A percentile compares a stretch with the other conserved stretches of the same genome.
Conservation (phyloP, 1,140 invertebrate species). For the Pseudoatta argentina region DNA sequence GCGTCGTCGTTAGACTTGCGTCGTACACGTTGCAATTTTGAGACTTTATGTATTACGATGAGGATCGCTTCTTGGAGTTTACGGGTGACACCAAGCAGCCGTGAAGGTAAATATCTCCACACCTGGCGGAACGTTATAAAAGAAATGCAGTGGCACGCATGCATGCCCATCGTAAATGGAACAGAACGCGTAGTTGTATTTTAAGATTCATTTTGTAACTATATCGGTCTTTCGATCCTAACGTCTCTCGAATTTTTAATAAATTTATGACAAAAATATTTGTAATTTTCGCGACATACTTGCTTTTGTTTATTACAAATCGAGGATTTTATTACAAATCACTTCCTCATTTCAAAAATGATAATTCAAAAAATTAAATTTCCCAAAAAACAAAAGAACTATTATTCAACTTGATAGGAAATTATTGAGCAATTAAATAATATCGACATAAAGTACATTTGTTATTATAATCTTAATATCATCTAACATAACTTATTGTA, state of each 20-base stretch:
- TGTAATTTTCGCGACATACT: not conserved
- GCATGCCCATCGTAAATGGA: not conserved
- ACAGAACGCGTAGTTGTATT: not conserved
- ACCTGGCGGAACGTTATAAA: slow-evolving; percentile 52
- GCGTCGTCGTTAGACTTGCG: slow-evolving; percentile 13
- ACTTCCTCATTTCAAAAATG: too few relatives aligned
- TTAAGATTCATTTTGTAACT: not conserved
- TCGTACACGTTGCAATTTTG: slow-evolving; percentile 48
- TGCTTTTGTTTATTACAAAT: not conserved
- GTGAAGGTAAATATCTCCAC: slow-evolving; percentile 47
- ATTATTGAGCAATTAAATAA: too few relatives aligned
- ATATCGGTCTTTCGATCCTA: not conserved
- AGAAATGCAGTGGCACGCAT: not conserved
- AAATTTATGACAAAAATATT: not conserved
- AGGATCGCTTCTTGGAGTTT: slow-evolving; percentile 56
- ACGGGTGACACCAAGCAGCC: slow-evolving; percentile 5
- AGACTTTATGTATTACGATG: slow-evolving; percentile 66
- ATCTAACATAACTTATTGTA: too few relatives aligned
- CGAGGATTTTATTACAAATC: not conserved
- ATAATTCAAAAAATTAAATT: too few relatives aligned
- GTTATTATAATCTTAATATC: too few relatives aligned
- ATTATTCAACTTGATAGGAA: too few relatives aligned
- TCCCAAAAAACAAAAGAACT: too few relatives aligned
- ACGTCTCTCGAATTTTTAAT: not conserved
- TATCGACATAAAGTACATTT: too few relatives aligned